These are phyloP conservation scores for Takifugu rubripes DNA, from an alignment of 2,797 vertebrate genomes.

Conservation along the genomic window DNA sequence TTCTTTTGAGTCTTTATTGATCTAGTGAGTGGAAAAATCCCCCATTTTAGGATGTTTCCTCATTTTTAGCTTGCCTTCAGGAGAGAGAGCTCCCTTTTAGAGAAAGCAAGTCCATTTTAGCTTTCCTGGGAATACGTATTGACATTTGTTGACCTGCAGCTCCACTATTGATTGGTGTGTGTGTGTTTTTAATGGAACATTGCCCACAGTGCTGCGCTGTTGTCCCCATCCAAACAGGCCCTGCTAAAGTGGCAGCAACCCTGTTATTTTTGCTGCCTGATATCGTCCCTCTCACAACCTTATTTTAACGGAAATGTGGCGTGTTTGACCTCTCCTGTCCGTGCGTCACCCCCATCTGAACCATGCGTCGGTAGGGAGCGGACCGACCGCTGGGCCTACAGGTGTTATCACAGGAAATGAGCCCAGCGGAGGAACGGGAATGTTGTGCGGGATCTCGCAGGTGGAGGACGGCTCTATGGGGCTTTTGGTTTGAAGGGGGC, in stretches of 20 bases:
- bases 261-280: not conserved
- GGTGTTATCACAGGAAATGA: conserved; percentile 61
- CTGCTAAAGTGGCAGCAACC: not conserved
- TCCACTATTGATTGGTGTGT: conserved; percentile 14
- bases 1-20: too few species aligned
- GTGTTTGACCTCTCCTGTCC: conserved; percentile 18
- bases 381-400: conserved; percentile 48
- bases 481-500: conserved; percentile 33
- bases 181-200: conserved; percentile 5
- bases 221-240: conserved; percentile 10
- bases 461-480: conserved; percentile 41
- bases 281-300: not conserved
- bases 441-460: conserved; percentile 40
- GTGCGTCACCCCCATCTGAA: not conserved
- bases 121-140: not conserved
- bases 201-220: conserved; percentile 1
- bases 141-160: conserved; percentile 16
- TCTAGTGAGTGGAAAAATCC: too few species aligned
- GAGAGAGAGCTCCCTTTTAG: not conserved
- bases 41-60: too few species aligned
- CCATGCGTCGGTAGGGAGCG: conserved; percentile 10
- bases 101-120: not conserved
- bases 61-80: too few species aligned
- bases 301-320: not conserved
- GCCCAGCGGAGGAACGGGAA: conserved; percentile 45